Percentiles rank a stretch among this genome's conserved stretches.
Evolutionary conservation across 1,140 invertebrate genomes (phyloP).

Genomic region (Goniozus legneri): DNA sequence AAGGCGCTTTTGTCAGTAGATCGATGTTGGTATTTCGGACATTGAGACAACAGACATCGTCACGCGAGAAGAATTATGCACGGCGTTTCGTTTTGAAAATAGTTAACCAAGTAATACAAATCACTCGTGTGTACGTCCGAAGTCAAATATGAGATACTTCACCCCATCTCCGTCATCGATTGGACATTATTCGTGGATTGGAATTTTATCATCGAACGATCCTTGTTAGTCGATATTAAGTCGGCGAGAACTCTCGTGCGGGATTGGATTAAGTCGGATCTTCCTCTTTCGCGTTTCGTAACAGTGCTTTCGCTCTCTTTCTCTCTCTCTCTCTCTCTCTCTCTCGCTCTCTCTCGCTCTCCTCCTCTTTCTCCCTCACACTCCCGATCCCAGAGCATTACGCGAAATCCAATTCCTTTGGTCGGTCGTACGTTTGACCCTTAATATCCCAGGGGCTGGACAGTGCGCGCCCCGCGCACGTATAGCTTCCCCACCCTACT

Average conservation of each 20-base stretch:
- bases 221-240: constrained; percentile 34
- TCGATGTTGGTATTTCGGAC: constrained; percentile 28
- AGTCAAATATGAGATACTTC: too few relatives aligned
- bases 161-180: too few relatives aligned
- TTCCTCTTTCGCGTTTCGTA: constrained; percentile 17
- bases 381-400: constrained; percentile 20
- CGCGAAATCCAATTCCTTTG: constrained; percentile 35
- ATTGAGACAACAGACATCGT: constrained; percentile 28
- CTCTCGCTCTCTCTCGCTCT: too few relatives aligned
- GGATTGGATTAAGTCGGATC: constrained; percentile 35
- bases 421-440: constrained; percentile 14
- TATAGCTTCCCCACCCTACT: background rate
- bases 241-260: constrained; percentile 32
- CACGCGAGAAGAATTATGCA: constrained; percentile 23
- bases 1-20: constrained; percentile 12
- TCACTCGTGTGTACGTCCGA: too few relatives aligned
- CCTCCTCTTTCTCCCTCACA: background rate
- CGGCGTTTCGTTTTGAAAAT: background rate
- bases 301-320: too few relatives aligned
- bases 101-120: background rate
- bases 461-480: constrained; percentile 3
- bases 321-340: too few relatives aligned
- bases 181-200: constrained; percentile 8
- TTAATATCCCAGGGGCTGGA: constrained; percentile 23
- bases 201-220: constrained; percentile 28